Evolutionary conservation across 2,888 invertebrate genomes (phyloP).

Genomic region (Liopterus haemorrhoidalis): DNA sequence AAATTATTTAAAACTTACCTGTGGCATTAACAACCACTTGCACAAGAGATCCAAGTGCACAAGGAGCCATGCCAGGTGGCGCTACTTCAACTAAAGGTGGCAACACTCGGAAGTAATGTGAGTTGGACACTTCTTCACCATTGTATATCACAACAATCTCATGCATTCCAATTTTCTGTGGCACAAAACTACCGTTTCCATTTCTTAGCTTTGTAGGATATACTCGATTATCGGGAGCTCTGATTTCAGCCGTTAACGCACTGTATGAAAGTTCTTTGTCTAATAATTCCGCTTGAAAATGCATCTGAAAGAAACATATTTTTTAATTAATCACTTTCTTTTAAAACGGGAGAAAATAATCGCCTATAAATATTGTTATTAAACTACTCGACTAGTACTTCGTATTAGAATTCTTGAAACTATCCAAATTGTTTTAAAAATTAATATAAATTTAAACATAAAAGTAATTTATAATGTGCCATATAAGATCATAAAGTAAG

Average conservation of each 20-base stretch:
- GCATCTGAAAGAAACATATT: conserved; percentile 54
- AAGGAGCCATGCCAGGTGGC: conserved; percentile 91
- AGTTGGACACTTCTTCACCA: conserved; percentile 50
- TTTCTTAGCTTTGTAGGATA: conserved; percentile 54
- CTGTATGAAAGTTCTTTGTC: conserved; percentile 46
- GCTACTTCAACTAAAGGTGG: conserved; percentile 82
- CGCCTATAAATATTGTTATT: too few relatives aligned
- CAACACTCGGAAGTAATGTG: conserved; percentile 78
- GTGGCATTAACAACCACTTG: conserved; percentile 88
- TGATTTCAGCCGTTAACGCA: conserved; percentile 41
- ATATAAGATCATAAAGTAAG: too few relatives aligned
- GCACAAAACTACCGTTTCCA: conserved; percentile 79
- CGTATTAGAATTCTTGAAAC: neutral
- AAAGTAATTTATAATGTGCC: too few relatives aligned
- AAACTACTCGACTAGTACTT: too few relatives aligned
- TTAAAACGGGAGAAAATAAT: conserved; percentile 15
- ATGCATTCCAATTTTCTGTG: conserved; percentile 90
- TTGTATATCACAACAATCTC: conserved; percentile 59
- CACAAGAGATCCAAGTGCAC: conserved; percentile 89
- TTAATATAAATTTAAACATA: conserved; percentile 5
- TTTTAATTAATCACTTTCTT: conserved; percentile 24
- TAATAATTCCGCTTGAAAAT: conserved; percentile 70
- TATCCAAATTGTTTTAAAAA: neutral
- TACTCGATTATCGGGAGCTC: conserved; percentile 43
- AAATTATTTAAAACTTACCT: conserved; percentile 45